Conservation (phyloP, 2,113 vertebrate species). For the Mionectes macconnelli region DNA sequence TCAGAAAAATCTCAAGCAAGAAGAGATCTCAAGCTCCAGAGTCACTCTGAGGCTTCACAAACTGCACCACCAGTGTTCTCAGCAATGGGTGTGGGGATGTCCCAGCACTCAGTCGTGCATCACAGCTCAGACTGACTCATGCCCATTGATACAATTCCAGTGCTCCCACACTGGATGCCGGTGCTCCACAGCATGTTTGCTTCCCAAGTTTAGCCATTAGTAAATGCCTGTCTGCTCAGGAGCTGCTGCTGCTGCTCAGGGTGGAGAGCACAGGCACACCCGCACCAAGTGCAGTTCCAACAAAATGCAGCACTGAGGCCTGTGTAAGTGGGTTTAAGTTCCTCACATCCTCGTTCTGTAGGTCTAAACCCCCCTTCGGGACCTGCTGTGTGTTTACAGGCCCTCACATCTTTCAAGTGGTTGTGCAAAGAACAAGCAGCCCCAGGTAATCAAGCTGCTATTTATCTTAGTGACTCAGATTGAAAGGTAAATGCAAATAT, state of each 20-base stretch:
- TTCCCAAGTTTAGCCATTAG: not conserved
- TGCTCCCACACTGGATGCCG: accelerated
- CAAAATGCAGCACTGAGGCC: not conserved
- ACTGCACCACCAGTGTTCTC: not conserved
- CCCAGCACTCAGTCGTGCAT: accelerated
- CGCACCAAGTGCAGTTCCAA: not conserved
- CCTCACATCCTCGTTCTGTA: accelerated
- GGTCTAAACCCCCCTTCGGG: not conserved
- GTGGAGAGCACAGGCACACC: not conserved
- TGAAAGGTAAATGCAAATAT: not conserved
- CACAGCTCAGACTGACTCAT: not conserved
- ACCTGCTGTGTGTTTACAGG: not conserved
- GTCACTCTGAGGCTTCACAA: not conserved
- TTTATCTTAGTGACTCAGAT: not conserved
- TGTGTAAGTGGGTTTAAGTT: not conserved
- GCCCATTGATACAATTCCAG: not conserved
- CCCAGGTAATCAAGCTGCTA: not conserved
- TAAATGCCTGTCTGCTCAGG: not conserved
- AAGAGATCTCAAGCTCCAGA: not conserved
- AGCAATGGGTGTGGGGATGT: accelerated
- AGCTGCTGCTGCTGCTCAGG: not conserved
- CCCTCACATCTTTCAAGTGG: not conserved
- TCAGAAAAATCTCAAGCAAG: not conserved
- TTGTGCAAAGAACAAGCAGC: not conserved
- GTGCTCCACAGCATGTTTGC: not conserved